Conservation (phyloP, 1,140 invertebrate species). For the Caenorhabditis elegans region DNA sequence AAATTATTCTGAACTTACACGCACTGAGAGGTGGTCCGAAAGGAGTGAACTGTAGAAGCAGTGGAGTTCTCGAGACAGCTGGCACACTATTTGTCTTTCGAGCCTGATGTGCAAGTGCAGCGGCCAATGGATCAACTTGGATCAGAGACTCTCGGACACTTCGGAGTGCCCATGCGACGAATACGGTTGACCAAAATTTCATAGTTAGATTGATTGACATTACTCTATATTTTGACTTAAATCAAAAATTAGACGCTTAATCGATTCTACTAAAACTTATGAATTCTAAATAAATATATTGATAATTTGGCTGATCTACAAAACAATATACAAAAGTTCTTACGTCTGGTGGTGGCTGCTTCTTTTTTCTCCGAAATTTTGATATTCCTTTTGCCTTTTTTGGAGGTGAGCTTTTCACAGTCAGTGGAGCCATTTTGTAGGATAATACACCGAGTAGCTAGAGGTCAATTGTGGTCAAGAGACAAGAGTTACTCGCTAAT, state of each 20-base stretch:
- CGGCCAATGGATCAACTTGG: slow-evolving; percentile 45
- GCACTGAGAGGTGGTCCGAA: slow-evolving; percentile 25
- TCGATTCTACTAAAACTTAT: too few species aligned
- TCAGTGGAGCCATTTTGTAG: neutral
- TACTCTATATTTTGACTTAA: too few species aligned
- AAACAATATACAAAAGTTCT: neutral
- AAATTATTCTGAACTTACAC: slow-evolving; percentile 21
- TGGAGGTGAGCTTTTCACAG: neutral
- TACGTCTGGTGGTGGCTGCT: slow-evolving; percentile 26
- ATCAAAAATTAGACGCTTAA: too few species aligned
- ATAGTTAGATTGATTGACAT: neutral
- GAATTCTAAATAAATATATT: too few species aligned
- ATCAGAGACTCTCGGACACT: slow-evolving; percentile 40
- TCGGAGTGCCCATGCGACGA: slow-evolving; percentile 45
- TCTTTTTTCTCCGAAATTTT: slow-evolving; percentile 8
- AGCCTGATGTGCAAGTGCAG: slow-evolving; percentile 35
- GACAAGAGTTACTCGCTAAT: slow-evolving; percentile 18
- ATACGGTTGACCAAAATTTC: slow-evolving; percentile 36
- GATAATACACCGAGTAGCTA: neutral
- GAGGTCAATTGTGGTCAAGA: slow-evolving; percentile 19
- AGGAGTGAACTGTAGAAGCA: slow-evolving; percentile 46
- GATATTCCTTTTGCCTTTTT: neutral
- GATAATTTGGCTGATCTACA: too few species aligned
- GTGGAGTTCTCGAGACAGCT: slow-evolving; percentile 34
- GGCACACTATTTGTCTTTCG: slow-evolving; percentile 11